Evolutionary conservation across 2,888 invertebrate species (phyloP).

Genomic region (Spisula solida): DNA sequence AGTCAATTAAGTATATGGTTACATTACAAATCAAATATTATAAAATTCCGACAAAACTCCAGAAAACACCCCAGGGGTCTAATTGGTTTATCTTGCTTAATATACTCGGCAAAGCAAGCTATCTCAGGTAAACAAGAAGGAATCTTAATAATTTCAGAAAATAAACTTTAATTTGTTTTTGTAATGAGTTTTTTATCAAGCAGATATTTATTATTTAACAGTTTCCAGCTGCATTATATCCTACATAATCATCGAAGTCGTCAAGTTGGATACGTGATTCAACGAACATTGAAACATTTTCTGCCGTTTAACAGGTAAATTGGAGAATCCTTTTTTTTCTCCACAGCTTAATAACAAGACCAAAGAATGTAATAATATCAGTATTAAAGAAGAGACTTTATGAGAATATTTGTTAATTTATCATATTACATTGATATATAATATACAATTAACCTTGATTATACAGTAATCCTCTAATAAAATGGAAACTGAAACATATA

Average conservation of each 20-base stretch:
- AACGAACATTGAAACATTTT: neutral
- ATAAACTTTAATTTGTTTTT: conserved; percentile 17
- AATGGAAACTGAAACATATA: neutral
- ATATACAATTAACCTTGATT: neutral
- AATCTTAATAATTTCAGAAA: conserved; percentile 1
- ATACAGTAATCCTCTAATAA: neutral
- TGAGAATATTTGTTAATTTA: neutral
- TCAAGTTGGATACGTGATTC: conserved; percentile 2
- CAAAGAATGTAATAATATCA: neutral
- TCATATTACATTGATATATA: neutral
- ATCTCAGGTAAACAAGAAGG: neutral
- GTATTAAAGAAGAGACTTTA: neutral
- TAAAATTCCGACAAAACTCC: neutral
- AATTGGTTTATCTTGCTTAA: neutral
- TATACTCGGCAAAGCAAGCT: neutral
- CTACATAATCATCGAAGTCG: neutral
- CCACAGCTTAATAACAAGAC: neutral
- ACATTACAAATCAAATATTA: neutral
- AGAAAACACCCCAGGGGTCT: neutral
- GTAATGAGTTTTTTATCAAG: conserved; percentile 9
- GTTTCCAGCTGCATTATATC: neutral
- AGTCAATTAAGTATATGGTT: neutral
- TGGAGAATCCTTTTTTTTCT: neutral
- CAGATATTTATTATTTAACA: neutral
- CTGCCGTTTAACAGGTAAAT: neutral